Base-by-base conservation (phyloP, 2,888 invertebrate genomes). In the Folsomia candida region DNA sequence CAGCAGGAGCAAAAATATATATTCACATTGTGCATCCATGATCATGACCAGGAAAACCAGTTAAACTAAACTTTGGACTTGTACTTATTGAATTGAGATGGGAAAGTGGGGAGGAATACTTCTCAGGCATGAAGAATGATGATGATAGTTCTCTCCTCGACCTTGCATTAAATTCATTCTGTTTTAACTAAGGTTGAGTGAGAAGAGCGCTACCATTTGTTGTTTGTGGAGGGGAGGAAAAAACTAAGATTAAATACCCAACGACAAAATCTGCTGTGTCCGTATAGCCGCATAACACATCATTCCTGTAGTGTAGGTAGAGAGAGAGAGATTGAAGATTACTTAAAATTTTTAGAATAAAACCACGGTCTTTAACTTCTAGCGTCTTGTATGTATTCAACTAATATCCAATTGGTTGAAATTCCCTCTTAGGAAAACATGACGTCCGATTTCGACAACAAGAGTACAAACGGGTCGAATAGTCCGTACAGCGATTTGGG, bases 401-500 rank as follows among this genome's bases (percentile, higher is more conserved):
- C n/a, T n/a, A n/a, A n/a, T n/a, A n/a, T n/a, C n/a, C n/a, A n/a
- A n/a, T n/a, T n/a, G n/a, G n/a, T n/a, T n/a, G n/a, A n/a, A n/a
- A n/a, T n/a, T n/a, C n/a, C n/a, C n/a, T 59, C n/a, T 54, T 54
- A 22, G 54, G 22, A 54, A 58, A 57, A 57, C 63, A 74, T 74
- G 74, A 69, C 67, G 67, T 51, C 71, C 61, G 75, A 75, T 63
- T 59, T 59, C 58, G 75, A 75, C 71, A 73, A 70, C 24, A 73
- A 75, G 59, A 73, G 73, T 66, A 71, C 75, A 68, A 75, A 75
- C 27, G 75, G 75, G 18, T 73, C 73, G 28, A 73, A 73, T 63
- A 75, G 75, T 51, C 71, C 73, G 11, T 75, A 75, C 66, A 73
- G 73, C 68, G 75, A 75, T 29, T 60, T 73, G 24, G 75, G 75